A percentile compares a stretch with the other conserved stretches of the same genome.
phyloP scores from a whole-genome alignment of 2,888 invertebrate genomes.

The Odontocerum albicorne region DNA sequence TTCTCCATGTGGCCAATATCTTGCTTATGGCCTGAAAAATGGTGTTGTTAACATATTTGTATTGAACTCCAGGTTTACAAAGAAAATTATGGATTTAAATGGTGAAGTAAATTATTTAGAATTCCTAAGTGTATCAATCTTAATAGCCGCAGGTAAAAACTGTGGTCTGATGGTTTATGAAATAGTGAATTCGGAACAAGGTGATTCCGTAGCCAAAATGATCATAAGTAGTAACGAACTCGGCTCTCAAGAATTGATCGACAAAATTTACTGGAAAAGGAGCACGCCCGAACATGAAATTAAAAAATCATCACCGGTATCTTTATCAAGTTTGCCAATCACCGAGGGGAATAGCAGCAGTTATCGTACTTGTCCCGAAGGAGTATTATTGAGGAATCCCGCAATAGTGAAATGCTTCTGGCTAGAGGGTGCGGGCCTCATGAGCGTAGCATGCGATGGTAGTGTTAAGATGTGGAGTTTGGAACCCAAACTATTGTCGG shows the following conservation, averaged over 20 bases:
- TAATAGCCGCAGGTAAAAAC: constrained; percentile 51
- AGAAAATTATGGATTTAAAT: constrained; percentile 48
- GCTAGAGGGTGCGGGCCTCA: constrained; percentile 44
- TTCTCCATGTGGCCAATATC: constrained; percentile 54
- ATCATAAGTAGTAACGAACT: constrained; percentile 48
- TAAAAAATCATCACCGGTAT: constrained; percentile 20
- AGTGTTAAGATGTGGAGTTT: constrained; percentile 50
- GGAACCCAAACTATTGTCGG: constrained; percentile 43
- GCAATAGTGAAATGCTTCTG: constrained; percentile 49
- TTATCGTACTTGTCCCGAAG: constrained; percentile 43
- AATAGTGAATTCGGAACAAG: constrained; percentile 37
- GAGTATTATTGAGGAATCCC: constrained; percentile 44
- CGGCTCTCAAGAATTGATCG: constrained; percentile 54
- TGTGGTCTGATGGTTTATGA: constrained; percentile 48
- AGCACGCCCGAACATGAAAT: not conserved
- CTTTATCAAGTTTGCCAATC: constrained; percentile 17
- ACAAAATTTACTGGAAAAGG: constrained; percentile 48
- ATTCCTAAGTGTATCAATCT: constrained; percentile 45
- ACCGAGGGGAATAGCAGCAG: constrained; percentile 35
- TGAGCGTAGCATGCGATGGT: constrained; percentile 50
- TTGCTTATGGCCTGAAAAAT: constrained; percentile 53
- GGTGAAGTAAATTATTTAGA: constrained; percentile 47
- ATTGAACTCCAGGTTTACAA: constrained; percentile 45
- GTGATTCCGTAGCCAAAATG: constrained; percentile 49
- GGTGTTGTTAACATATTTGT: constrained; percentile 51